Evolutionary conservation across 2,888 invertebrate species (phyloP).

Genomic region (Gastrophysa polygoni): DNA sequence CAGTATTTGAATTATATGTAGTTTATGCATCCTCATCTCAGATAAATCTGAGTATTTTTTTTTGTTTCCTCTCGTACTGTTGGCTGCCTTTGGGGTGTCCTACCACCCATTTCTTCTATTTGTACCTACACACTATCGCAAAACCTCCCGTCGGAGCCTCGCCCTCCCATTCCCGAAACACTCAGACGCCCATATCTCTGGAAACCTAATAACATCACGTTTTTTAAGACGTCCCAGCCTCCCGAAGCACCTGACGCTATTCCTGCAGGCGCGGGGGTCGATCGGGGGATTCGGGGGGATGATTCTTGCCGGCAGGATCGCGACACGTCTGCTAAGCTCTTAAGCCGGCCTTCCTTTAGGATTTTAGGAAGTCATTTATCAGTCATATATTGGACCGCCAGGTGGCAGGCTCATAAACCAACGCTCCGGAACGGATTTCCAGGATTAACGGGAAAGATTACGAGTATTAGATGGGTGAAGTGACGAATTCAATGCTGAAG

Average conservation of each 20-base stretch:
- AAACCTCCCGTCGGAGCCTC: no score
- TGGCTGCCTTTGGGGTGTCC: no score
- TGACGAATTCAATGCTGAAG: slow-evolving; percentile 32
- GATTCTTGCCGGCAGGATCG: slow-evolving; percentile 52
- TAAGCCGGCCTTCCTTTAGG: slow-evolving; percentile 58
- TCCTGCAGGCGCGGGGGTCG: slow-evolving; percentile 37
- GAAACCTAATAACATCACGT: slow-evolving; percentile 54
- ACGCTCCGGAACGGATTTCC: slow-evolving; percentile 47
- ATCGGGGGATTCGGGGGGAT: slow-evolving; percentile 37
- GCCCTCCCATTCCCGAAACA: slow-evolving; percentile 41
- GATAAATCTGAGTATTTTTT: no score
- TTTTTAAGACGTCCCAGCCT: slow-evolving; percentile 43
- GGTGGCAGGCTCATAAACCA: slow-evolving; percentile 56
- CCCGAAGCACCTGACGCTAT: slow-evolving; percentile 48
- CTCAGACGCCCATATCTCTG: slow-evolving; percentile 33
- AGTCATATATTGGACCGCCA: slow-evolving; percentile 55
- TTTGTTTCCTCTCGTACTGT: no score
- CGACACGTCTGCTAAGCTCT: slow-evolving; percentile 57
- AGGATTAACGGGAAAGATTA: slow-evolving; percentile 46
- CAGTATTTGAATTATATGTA: no score
- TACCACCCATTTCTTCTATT: no score
- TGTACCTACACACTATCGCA: no score
- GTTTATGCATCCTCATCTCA: no score
- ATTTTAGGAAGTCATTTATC: slow-evolving; percentile 60
- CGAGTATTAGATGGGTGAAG: slow-evolving; percentile 15